A percentile compares a stretch with the other conserved stretches of the same genome.
phyloP scores from a whole-genome alignment of 2,113 vertebrate genomes.

The Leuciscus idus region DNA sequence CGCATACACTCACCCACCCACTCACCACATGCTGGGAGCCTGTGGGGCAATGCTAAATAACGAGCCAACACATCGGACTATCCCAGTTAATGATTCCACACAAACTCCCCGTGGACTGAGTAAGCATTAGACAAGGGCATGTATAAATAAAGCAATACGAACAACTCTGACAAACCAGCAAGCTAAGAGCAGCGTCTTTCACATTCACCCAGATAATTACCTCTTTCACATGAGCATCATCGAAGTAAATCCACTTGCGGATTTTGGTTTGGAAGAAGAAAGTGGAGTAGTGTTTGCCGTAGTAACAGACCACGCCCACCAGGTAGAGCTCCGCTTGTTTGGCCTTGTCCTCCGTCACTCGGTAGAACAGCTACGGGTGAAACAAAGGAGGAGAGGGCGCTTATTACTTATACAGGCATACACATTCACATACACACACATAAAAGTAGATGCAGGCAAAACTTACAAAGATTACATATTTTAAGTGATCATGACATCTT shows the following conservation, averaged over 20 bases:
- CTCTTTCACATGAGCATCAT: conserved; percentile 98
- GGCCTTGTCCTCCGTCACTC: conserved; percentile 95
- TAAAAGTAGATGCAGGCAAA: background rate
- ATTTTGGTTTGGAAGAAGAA: conserved; percentile 98
- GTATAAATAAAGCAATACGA: background rate
- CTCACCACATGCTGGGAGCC: conserved; percentile 7
- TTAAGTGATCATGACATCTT: background rate
- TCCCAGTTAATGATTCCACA: conserved; percentile 37
- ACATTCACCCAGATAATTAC: conserved; percentile 67
- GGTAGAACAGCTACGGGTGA: conserved; percentile 84
- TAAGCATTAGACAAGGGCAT: conserved; percentile 20
- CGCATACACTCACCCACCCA: background rate
- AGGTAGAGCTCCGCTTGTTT: conserved; percentile 93
- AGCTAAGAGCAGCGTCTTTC: background rate
- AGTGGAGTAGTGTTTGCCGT: conserved; percentile 96
- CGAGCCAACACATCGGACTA: conserved; percentile 4
- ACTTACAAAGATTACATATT: background rate
- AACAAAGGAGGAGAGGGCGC: background rate
- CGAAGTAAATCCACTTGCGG: conserved; percentile 97
- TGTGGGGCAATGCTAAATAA: conserved; percentile 26
- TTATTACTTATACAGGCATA: background rate
- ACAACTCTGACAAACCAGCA: background rate
- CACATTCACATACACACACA: conserved; percentile 24
- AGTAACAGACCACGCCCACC: conserved; percentile 98
- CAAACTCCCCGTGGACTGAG: conserved; percentile 15